phyloP scores from a whole-genome alignment of 2,113 vertebrate genomes.

The Apteryx owenii region DNA sequence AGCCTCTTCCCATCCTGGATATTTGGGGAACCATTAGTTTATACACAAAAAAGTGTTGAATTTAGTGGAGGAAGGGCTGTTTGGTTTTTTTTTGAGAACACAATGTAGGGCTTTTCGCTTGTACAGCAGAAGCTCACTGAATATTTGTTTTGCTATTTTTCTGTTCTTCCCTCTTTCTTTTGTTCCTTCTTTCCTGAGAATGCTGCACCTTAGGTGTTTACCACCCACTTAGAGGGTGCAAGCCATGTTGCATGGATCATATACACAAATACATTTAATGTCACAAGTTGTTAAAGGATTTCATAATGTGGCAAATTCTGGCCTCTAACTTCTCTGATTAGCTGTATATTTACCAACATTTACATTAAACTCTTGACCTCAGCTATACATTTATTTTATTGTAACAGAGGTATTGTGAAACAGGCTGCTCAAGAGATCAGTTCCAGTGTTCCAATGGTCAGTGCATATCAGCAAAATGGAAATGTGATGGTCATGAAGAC shows the following conservation, averaged over 20 bases:
- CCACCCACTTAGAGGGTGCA: not conserved
- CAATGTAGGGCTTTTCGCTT: not conserved
- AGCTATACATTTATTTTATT: not conserved
- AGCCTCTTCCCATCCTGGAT: not conserved
- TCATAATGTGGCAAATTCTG: not conserved
- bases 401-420: slow-evolving; percentile 92
- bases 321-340: not conserved
- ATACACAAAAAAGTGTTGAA: not conserved
- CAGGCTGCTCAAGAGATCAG: slow-evolving; percentile 90
- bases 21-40: not conserved
- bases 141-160: not conserved
- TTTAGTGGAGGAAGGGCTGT: too few species aligned
- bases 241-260: not conserved
- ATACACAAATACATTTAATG: not conserved
- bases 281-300: not conserved
- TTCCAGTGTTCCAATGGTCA: slow-evolving; percentile 94
- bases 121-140: not conserved
- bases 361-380: not conserved
- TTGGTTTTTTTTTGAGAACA: not conserved
- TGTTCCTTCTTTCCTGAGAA: not conserved
- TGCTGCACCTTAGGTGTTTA: not conserved
- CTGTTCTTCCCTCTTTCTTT: not conserved
- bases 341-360: not conserved
- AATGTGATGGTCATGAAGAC: slow-evolving; percentile 95
- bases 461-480: slow-evolving; percentile 92